These are phyloP conservation scores for Leptinotarsa tumamoca DNA, from an alignment of 2,888 invertebrate species.

Conservation along the genomic window DNA sequence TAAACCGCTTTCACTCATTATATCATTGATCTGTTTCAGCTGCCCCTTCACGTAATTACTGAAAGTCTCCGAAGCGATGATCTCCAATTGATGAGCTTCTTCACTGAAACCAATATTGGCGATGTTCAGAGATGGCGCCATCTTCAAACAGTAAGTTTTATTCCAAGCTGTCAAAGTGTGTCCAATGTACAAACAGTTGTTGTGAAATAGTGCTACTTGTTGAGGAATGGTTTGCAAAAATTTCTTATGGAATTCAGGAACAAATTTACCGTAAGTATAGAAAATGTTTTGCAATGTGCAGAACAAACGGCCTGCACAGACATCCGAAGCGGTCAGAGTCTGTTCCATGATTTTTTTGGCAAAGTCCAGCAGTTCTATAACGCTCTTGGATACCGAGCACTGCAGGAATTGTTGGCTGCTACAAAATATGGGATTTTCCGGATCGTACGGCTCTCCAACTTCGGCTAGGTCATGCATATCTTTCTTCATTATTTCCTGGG, in stretches of 20 bases:
- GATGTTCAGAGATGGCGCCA: slow-evolving; percentile 67
- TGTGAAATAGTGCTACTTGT: slow-evolving; percentile 88
- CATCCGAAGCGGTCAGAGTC: slow-evolving; percentile 72
- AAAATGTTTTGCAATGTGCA: slow-evolving; percentile 80
- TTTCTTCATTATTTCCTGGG: slow-evolving; percentile 80
- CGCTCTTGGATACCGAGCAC: slow-evolving; percentile 74
- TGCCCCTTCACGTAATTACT: slow-evolving; percentile 81
- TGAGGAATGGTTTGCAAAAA: slow-evolving; percentile 88
- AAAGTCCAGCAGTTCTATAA: slow-evolving; percentile 74
- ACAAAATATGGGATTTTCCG: slow-evolving; percentile 66
- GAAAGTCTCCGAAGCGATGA: slow-evolving; percentile 78
- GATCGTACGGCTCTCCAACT: slow-evolving; percentile 66
- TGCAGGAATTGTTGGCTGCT: slow-evolving; percentile 67
- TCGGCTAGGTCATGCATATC: slow-evolving; percentile 81
- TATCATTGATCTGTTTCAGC: slow-evolving; percentile 78
- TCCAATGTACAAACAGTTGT: slow-evolving; percentile 91
- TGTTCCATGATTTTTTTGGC: slow-evolving; percentile 76
- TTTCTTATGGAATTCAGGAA: slow-evolving; percentile 84
- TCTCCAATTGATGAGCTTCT: slow-evolving; percentile 75
- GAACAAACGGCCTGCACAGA: slow-evolving; percentile 75
- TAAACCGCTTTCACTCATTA: slow-evolving; percentile 80
- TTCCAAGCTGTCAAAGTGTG: slow-evolving; percentile 78
- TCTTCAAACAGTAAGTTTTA: slow-evolving; percentile 74
- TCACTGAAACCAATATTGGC: slow-evolving; percentile 76
- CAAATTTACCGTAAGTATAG: slow-evolving; percentile 80